Evolutionary conservation across 1,140 invertebrate species (phyloP), one percentile per base, ranked within the genome.

Genomic region (Apis dorsata): DNA sequence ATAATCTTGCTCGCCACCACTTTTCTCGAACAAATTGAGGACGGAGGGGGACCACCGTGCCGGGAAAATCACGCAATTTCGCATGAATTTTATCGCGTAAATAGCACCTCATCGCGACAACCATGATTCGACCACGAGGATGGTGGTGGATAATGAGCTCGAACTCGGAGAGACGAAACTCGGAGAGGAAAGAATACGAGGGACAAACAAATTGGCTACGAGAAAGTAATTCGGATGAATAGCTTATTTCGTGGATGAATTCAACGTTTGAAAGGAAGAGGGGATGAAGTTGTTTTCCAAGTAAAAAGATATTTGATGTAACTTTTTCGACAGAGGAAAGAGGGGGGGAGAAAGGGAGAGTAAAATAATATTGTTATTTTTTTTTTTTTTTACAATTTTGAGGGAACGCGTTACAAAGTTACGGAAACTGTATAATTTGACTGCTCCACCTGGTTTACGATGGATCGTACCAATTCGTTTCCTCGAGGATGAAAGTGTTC

Each of bases 31-130:
- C 71, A 10, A 21, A 44, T 63, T 75, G 49, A 51, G 2, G 74
- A 63, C 13, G n/a, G 13, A 7, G 34, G 34, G 34, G 34, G 34
- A 44, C 34, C 4, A 44, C 34, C 84, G 10, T 73, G 69, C 84
- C 81, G 87, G 11, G 87, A 88, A 76, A 89, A 89, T 86, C 62
- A 68, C 53, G 51, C 68, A 79, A 86, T 88, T 89, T 70, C 68
- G 57, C 59, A 13, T 19, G 51, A 84, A 75, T 88, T 19, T 63
- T 53, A 81, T 71, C 76, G 59, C 53, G 71, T 55, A 83, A 87
- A 79, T 86, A 75, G 71, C 62, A 60, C 34, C 60, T 51, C 81
- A 75, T 79, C 73, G 82, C 51, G 81, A 71, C 75, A 51, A 77
- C n/a, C 24, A 63, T 77, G 86, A 88, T 88, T 88, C 73, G 83